phyloP scores from a whole-genome alignment of 2,113 vertebrate species.

The Bombycilla garrulus region DNA sequence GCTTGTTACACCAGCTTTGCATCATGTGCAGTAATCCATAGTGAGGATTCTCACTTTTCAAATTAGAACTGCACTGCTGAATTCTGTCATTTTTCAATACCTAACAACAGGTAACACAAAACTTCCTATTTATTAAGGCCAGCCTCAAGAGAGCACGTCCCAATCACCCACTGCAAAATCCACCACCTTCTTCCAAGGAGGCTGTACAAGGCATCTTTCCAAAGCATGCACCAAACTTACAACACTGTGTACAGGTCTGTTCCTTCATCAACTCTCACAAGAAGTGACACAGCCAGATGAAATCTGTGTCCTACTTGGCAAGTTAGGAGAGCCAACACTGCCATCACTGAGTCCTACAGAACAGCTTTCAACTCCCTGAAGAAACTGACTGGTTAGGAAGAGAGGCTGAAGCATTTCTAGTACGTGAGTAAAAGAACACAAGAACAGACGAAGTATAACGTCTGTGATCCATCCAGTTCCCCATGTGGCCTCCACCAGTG shows the following conservation, averaged over 20 bases:
- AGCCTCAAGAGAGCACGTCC: not conserved
- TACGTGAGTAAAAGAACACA: not conserved
- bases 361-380: slow-evolving; percentile 13
- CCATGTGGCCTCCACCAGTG: not conserved
- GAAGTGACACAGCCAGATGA: not conserved
- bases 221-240: not conserved
- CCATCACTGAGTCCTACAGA: not conserved
- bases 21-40: not conserved
- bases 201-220: not conserved
- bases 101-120: not conserved
- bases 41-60: not conserved
- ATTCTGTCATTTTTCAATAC: not conserved
- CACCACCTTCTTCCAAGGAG: not conserved
- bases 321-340: not conserved
- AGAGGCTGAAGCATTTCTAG: slow-evolving; percentile 14
- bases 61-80: not conserved
- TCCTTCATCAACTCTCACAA: not conserved
- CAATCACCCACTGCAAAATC: not conserved
- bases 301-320: not conserved
- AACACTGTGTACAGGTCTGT: rapidly evolving
- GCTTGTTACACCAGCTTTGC: not conserved
- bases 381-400: not conserved
- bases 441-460: not conserved
- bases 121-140: not conserved
- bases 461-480: not conserved